Evolutionary conservation across 2,113 vertebrate species (phyloP), one percentile per base, ranked within the genome.

Genomic region (Lophotis ruficrista): DNA sequence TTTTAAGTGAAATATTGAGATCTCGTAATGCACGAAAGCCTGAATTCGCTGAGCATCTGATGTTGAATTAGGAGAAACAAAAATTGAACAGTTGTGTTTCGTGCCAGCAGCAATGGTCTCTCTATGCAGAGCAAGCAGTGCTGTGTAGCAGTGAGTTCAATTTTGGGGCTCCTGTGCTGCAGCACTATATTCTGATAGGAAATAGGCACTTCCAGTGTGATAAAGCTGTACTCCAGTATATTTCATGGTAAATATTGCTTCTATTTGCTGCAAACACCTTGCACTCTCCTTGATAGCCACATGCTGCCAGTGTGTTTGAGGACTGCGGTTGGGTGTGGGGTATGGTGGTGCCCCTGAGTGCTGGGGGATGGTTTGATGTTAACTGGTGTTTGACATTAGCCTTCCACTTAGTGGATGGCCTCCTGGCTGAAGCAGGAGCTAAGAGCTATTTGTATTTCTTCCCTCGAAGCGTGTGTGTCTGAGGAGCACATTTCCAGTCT

Each of bases 221-320:
- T 47, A 64, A 73, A 84, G 23, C 41, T 47, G 13, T 14, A 21
- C 10, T 77, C 7, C 22, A n/a, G 4, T 62, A 2, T 47, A 11
- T 84, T 50, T 84, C 17, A 3, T 23, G 10, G 23, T 33, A 48
- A 38, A 43, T 12, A 20, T 53, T 84, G 35, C 53, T 81, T 75
- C 4, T 37, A 1, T 85, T 87, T 3, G 1, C 73, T 27, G 27
- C 83, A 56, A 41, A 27, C 66, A 13, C 56, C 33, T 82, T 58
- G n/a, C 0, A 0, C 19, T 54, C 33, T 80, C 45, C 71, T 64
- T 47, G 57, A 51, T 0, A 18, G 70, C 43, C 13, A 0, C 16
- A 1, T 23, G 30, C 50, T 7, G 21, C 37, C 19, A 35, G 30
- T 19, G 37, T 3, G 1, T 56, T 64, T 71, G 60, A 68, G 65